These are phyloP conservation scores for Drosophila putrida DNA, from an alignment of 2,888 invertebrate species.

Conservation along the genomic window DNA sequence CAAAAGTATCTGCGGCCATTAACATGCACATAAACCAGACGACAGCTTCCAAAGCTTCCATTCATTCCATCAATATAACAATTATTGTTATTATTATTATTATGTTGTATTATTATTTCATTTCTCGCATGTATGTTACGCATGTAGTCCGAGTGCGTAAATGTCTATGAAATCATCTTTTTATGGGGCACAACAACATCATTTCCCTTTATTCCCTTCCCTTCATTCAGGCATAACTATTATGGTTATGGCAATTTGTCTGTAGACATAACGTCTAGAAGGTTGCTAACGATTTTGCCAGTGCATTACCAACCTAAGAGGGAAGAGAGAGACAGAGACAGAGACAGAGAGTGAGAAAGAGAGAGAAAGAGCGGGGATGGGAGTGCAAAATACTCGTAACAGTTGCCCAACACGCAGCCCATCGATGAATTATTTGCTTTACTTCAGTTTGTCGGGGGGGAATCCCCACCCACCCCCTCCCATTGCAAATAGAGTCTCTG, in stretches of 20 bases:
- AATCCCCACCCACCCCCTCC: slow-evolving; percentile 8
- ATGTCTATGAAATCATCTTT: slow-evolving; percentile 83
- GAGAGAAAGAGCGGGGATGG: not conserved
- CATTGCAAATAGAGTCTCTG: slow-evolving; percentile 34
- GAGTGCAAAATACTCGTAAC: slow-evolving; percentile 79
- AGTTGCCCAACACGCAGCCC: slow-evolving; percentile 76
- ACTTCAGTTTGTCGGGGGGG: slow-evolving; percentile 17
- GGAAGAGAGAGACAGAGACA: not conserved
- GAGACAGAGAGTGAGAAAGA: not conserved
- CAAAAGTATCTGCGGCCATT: slow-evolving; percentile 53
- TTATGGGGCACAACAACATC: slow-evolving; percentile 64
- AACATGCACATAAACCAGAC: slow-evolving; percentile 63
- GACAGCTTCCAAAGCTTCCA: slow-evolving; percentile 30
- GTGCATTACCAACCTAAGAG: slow-evolving; percentile 37
- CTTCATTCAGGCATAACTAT: slow-evolving; percentile 59
- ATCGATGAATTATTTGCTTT: slow-evolving; percentile 78
- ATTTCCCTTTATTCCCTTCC: slow-evolving; percentile 11
- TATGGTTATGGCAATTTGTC: slow-evolving; percentile 83
- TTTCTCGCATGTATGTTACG: slow-evolving; percentile 53
- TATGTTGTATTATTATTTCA: slow-evolving; percentile 71
- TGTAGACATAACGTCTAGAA: slow-evolving; percentile 74
- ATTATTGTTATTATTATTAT: slow-evolving; percentile 78
- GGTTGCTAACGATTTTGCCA: slow-evolving; percentile 38
- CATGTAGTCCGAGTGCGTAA: slow-evolving; percentile 55
- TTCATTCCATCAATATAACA: slow-evolving; percentile 68